phyloP scores from a whole-genome alignment of 2,888 invertebrate genomes.

The Leptura quadrifasciata region DNA sequence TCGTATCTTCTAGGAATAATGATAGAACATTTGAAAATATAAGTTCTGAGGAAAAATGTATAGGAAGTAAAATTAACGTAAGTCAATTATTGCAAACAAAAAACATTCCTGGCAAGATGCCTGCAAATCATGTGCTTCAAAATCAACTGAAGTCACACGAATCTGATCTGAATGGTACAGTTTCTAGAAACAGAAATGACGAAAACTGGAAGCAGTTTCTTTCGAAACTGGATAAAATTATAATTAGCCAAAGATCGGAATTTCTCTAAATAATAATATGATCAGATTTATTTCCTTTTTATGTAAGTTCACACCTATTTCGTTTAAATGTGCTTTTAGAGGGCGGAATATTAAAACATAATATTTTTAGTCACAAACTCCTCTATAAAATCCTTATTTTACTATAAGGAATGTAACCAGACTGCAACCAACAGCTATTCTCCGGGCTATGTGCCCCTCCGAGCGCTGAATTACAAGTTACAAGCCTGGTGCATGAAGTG shows the following conservation, averaged over 20 bases:
- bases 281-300: no score
- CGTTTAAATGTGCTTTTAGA: no score
- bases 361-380: no score
- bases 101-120: background rate
- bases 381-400: no score
- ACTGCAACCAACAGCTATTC: no score
- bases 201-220: slow-evolving; percentile 76
- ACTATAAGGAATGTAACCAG: no score
- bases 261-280: slow-evolving; percentile 73
- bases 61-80: background rate
- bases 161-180: background rate
- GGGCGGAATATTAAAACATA: no score
- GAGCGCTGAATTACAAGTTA: no score
- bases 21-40: background rate
- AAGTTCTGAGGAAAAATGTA: background rate
- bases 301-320: no score
- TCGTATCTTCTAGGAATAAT: background rate
- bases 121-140: background rate
- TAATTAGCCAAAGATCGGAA: slow-evolving; percentile 73
- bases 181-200: slow-evolving; percentile 55
- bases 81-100: background rate
- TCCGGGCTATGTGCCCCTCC: no score
- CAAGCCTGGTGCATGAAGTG: no score
- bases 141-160: background rate
- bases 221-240: slow-evolving; percentile 74